Evolutionary conservation across 2,888 invertebrate species (phyloP).

Genomic region (Nudaria mundana): DNA sequence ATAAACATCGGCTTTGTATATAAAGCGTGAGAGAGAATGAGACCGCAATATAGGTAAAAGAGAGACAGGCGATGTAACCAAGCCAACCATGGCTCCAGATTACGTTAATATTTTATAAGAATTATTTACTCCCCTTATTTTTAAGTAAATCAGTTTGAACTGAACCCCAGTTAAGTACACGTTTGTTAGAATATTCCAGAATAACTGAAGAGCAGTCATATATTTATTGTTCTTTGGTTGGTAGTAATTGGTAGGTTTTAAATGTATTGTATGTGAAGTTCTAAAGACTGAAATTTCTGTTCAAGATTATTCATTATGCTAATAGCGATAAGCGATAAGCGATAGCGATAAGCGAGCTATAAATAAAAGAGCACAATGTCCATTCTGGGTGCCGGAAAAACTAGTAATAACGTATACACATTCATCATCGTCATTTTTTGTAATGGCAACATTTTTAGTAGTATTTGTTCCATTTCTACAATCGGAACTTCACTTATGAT

Average conservation of each 20-base stretch:
- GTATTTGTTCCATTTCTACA: background rate
- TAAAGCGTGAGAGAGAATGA: constrained; percentile 31
- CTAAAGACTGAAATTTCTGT: background rate
- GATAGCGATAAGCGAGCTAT: too few species aligned
- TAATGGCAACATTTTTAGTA: background rate
- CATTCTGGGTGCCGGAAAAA: too few species aligned
- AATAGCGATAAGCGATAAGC: background rate
- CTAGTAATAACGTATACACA: too few species aligned
- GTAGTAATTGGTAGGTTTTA: constrained; percentile 7
- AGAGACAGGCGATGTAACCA: constrained; percentile 6
- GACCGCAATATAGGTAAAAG: constrained; percentile 5
- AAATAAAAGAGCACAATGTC: too few species aligned
- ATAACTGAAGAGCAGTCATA: background rate
- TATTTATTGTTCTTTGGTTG: constrained; percentile 3
- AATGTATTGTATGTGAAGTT: constrained; percentile 2
- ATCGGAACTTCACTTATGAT: constrained; percentile 2
- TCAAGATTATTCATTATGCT: background rate
- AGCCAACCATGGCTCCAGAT: constrained; percentile 9
- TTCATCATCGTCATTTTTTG: too few species aligned
- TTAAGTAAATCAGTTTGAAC: constrained; percentile 9
- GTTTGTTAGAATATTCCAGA: constrained; percentile 14
- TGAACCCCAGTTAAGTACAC: constrained; percentile 22
- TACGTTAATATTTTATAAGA: constrained; percentile 11
- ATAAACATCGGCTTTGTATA: constrained; percentile 43
- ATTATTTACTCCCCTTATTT: constrained; percentile 11